Evolutionary conservation across 2,888 invertebrate genomes (phyloP), one percentile per base, ranked within the genome.

Genomic region (Hybos culiciformis): DNA sequence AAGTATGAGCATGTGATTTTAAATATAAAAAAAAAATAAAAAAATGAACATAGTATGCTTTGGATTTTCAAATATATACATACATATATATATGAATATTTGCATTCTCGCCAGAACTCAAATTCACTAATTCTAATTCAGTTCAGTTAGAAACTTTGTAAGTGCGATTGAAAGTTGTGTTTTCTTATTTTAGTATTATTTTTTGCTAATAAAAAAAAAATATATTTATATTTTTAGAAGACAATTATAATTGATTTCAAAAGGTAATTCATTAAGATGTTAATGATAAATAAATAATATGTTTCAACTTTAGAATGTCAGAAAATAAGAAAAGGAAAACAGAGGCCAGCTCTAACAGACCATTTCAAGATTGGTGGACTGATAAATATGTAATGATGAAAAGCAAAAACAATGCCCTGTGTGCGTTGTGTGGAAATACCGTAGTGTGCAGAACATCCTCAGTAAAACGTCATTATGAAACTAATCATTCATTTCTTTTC

Each of bases 401-500:
- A 32, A 32, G 32, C 32, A 17, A 32, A 32, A 32, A 32, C 32
- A 32, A 32, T 32, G 32, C 32, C 32, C 32, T 32, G 32, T 32
- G 32, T 32, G 32, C 15, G 32, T 32, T 32, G 32, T 32, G 32
- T 32, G 32, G 32, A 32, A 14, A 17, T 32, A 32, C 32, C 14
- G 32, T 32, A 32, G 15, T 32, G 15, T 32, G 32, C 32, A 32
- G 32, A 32, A 32, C 32, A 32, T 32, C 32, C 32, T 32, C 32
- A 32, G 32, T 32, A 32, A 32, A 32, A 32, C 32, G 32, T 32
- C 32, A 32, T 32, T 32, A 32, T 32, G 32, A 32, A 32, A 32
- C 32, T 32, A 32, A 14, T 32, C 32, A 15, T 32, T 32, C 32
- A 26, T 26, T 26, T 26, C 26, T 26, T 26, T 26, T 26, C 9